A percentile compares a stretch with the other conserved stretches of the same genome.
Evolutionary conservation across 2,797 vertebrate species (phyloP).

Genomic region (Esox masquinongy): DNA sequence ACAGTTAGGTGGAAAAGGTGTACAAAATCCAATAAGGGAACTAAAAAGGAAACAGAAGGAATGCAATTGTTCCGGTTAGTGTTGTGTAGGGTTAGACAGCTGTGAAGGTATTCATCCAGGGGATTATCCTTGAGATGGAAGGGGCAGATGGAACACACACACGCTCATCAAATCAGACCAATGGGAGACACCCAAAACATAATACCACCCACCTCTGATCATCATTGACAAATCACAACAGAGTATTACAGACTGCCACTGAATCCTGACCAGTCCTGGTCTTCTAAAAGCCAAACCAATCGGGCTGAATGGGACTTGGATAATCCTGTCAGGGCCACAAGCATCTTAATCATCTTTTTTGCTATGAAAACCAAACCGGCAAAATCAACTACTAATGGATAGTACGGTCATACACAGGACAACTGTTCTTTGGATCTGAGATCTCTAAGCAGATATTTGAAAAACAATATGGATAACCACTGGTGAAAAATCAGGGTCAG

Average conservation of each 20-base stretch:
- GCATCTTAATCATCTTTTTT: conserved; percentile 60
- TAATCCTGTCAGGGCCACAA: conserved; percentile 70
- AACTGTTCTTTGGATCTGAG: conserved; percentile 4
- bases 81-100: conserved; percentile 63
- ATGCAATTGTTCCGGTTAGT: conserved; percentile 38
- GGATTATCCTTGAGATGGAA: conserved; percentile 78
- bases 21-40: neutral
- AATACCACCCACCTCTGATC: conserved; percentile 68
- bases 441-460: conserved; percentile 14
- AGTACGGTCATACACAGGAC: neutral
- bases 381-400: conserved; percentile 12
- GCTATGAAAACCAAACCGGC: conserved; percentile 58
- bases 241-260: conserved; percentile 24
- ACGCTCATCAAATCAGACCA: conserved; percentile 54
- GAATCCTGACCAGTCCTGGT: conserved; percentile 44
- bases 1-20: neutral
- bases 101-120: conserved; percentile 72
- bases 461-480: neutral
- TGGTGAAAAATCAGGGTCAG: neutral
- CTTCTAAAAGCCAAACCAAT: conserved; percentile 74
- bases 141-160: conserved; percentile 74
- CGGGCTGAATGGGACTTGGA: conserved; percentile 67
- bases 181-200: conserved; percentile 52
- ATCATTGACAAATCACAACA: conserved; percentile 65
- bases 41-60: conserved; percentile 9